These are phyloP conservation scores for Diorhabda elongata DNA, from an alignment of 1,140 invertebrate species.

Conservation along the genomic window DNA sequence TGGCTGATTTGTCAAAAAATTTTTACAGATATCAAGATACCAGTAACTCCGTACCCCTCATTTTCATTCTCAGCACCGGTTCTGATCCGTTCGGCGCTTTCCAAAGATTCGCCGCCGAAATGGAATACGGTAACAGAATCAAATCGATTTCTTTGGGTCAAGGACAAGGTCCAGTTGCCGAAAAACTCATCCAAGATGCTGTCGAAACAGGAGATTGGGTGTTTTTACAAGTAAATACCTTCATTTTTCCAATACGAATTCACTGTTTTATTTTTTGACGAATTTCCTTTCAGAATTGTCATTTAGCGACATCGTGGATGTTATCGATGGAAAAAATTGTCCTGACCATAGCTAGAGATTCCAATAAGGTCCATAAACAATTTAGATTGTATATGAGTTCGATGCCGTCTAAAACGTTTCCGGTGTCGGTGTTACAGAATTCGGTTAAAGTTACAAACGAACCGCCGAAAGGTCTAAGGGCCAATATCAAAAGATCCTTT, in stretches of 20 bases:
- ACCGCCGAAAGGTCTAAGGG: slow-evolving; percentile 80
- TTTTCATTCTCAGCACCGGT: slow-evolving; percentile 88
- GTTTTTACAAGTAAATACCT: slow-evolving; percentile 61
- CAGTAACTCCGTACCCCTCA: slow-evolving; percentile 67
- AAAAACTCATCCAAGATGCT: slow-evolving; percentile 73
- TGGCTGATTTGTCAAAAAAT: slow-evolving; percentile 4
- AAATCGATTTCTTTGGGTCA: slow-evolving; percentile 85
- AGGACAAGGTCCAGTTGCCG: slow-evolving; percentile 81
- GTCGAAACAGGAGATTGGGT: slow-evolving; percentile 74
- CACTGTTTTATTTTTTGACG: background rate
- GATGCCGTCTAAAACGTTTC: slow-evolving; percentile 80
- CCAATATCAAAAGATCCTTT: slow-evolving; percentile 77
- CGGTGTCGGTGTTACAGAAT: slow-evolving; percentile 85
- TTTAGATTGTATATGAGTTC: slow-evolving; percentile 86
- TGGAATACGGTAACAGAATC: slow-evolving; percentile 69
- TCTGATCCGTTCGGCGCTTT: slow-evolving; percentile 84
- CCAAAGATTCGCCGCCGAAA: slow-evolving; percentile 74
- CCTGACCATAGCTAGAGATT: slow-evolving; percentile 62
- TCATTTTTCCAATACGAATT: background rate
- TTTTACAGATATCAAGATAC: slow-evolving; percentile 66
- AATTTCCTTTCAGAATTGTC: slow-evolving; percentile 71
- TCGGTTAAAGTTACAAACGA: slow-evolving; percentile 92
- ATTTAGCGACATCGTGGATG: slow-evolving; percentile 91
- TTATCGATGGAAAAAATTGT: slow-evolving; percentile 66
- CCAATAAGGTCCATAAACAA: slow-evolving; percentile 57